Base-by-base conservation (phyloP, 1,140 invertebrate genomes). In the Alviniconcha marisindica region DNA sequence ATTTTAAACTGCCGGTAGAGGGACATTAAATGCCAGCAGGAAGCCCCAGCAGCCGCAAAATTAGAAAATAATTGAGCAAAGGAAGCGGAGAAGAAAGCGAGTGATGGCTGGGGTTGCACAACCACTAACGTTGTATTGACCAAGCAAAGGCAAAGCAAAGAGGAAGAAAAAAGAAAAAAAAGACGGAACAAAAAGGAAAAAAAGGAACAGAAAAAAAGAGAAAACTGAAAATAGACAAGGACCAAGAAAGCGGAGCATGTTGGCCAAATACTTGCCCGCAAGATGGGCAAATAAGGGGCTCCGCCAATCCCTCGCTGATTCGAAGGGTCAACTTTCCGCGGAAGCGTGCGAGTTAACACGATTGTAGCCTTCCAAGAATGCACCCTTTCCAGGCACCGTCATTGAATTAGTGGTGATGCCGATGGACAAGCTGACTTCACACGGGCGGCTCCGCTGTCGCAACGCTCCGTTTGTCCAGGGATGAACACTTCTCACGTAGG, bases 191-290 rank as follows among this genome's bases (percentile, higher is more conserved):
- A 24, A 36, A 33, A 12, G 36, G 66, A 38, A 71, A 33, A 71
- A 36, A 36, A 71, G 10, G 33, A 2, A 36, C 5, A 36, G 3
- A 71, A 38, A 12, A 36, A 33, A 15, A 38, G 7, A 36, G 24
- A 36, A 33, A 71, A 71, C 12, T 71, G 14, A 66, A 14, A 66
- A 66, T n/a, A 66, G 18, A 14, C 28, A 31, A n/a, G 28, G 14
- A 7, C 18, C 7, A n/a, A 71, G 66, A 71, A 14, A 60, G 63
- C 28, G 10, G 28, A 66, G 18, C 38, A 74, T 74, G 71, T 74
- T 74, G 36, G 14, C 71, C 71, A 74, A 74, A 74, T n/a, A 74
- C 71, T 74, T 21, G 18, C 71, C 60, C 60, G 28, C 21, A 63
- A 63, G 60, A 63, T 24, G 60, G 60, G 60, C 28, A 63, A 63